Evolutionary conservation across 2,888 invertebrate genomes (phyloP).

Genomic region (Camponotus fellah): DNA sequence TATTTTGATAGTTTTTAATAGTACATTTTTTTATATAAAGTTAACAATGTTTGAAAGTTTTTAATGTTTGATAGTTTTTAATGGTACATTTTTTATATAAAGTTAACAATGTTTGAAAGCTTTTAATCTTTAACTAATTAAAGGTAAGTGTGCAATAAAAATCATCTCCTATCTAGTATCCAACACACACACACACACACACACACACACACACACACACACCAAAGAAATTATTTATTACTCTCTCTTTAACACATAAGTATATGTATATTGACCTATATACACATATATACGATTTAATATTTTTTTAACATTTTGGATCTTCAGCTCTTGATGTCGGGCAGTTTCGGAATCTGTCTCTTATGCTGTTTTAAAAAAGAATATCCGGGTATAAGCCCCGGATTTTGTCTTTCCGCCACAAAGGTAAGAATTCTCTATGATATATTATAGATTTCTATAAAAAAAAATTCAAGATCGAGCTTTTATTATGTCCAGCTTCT

Average conservation of each 20-base stretch:
- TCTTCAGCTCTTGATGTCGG: slow-evolving; percentile 80
- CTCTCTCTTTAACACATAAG: neutral
- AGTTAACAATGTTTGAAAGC: slow-evolving; percentile 1
- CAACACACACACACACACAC: neutral
- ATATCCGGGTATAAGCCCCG: slow-evolving; percentile 81
- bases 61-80: neutral
- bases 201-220: too few species aligned
- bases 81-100: slow-evolving; percentile 7
- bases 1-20: neutral
- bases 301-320: neutral
- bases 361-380: slow-evolving; percentile 83
- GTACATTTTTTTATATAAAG: slow-evolving; percentile 14
- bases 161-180: neutral
- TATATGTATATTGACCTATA: neutral
- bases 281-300: neutral
- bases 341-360: slow-evolving; percentile 81
- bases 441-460: slow-evolving; percentile 14
- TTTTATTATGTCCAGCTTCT: neutral
- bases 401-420: slow-evolving; percentile 79
- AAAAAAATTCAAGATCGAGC: neutral
- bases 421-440: slow-evolving; percentile 72
- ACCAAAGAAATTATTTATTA: neutral
- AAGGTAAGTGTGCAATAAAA: slow-evolving; percentile 23
- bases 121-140: slow-evolving; percentile 6
- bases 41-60: slow-evolving; percentile 5